A percentile compares a stretch with the other conserved stretches of the same genome.
phyloP scores from a whole-genome alignment of 1,140 invertebrate genomes.

The Ostrea edulis region DNA sequence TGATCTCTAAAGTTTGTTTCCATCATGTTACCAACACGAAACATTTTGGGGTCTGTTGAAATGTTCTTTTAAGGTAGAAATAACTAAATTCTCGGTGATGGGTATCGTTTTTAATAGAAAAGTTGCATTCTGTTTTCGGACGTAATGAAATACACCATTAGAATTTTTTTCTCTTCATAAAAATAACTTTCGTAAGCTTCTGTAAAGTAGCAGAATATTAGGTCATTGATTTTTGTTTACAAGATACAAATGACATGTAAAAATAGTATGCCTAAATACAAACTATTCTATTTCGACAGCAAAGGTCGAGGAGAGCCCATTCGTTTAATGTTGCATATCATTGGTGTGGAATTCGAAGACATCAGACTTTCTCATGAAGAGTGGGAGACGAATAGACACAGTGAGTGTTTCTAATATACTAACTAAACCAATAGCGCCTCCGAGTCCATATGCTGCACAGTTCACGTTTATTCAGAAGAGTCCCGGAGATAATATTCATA shows the following conservation, averaged over 20 bases:
- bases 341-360: neutral
- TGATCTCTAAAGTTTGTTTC: neutral
- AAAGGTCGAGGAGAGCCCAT: neutral
- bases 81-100: too few relatives aligned
- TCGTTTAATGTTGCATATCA: neutral
- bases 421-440: too few relatives aligned
- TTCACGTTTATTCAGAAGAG: neutral
- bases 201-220: neutral
- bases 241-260: neutral
- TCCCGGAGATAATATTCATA: neutral
- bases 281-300: neutral
- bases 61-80: too few relatives aligned
- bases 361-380: neutral
- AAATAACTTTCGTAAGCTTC: neutral
- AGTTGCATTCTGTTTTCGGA: neutral
- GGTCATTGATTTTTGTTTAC: neutral
- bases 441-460: neutral
- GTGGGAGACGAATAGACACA: neutral
- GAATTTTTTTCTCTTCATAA: neutral
- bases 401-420: neutral
- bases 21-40: too few relatives aligned
- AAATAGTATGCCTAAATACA: neutral
- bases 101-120: too few relatives aligned
- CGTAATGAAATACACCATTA: neutral
- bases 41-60: too few relatives aligned